phyloP scores from a whole-genome alignment of 1,140 invertebrate genomes.

The Frieseomelitta varia region DNA sequence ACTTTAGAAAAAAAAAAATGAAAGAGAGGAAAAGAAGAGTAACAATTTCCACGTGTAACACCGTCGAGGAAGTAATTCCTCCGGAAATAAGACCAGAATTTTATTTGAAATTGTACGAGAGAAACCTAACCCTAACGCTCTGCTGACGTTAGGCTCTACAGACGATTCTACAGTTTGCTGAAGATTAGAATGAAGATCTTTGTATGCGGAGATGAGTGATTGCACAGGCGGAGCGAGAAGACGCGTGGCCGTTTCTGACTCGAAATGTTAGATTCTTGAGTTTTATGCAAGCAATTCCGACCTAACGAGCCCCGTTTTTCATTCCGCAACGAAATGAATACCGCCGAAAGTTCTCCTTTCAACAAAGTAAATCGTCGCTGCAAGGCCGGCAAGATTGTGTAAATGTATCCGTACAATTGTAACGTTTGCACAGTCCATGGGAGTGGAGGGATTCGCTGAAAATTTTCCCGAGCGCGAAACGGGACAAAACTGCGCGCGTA shows the following conservation, averaged over 20 bases:
- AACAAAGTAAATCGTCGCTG: background rate
- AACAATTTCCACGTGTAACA: background rate
- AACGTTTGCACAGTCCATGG: background rate
- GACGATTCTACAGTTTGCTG: background rate
- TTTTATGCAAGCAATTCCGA: background rate
- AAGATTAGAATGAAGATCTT: background rate
- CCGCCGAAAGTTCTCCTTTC: background rate
- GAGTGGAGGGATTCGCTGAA: background rate
- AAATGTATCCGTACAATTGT: background rate
- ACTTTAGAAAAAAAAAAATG: background rate
- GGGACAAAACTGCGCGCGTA: background rate
- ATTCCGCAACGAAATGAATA: background rate
- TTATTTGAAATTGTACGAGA: background rate
- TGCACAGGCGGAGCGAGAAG: background rate
- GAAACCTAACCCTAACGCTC: background rate
- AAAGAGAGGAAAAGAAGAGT: background rate
- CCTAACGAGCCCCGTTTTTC: background rate
- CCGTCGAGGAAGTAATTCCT: background rate
- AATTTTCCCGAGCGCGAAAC: background rate
- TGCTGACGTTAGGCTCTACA: background rate
- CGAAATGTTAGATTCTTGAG: conserved; percentile 1
- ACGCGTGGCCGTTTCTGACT: background rate
- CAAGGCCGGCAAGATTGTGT: background rate
- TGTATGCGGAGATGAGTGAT: background rate
- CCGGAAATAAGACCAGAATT: background rate